These are phyloP conservation scores for Cephalopachus bancanus DNA, from an alignment of 2,797 vertebrate genomes.

Conservation along the genomic window DNA sequence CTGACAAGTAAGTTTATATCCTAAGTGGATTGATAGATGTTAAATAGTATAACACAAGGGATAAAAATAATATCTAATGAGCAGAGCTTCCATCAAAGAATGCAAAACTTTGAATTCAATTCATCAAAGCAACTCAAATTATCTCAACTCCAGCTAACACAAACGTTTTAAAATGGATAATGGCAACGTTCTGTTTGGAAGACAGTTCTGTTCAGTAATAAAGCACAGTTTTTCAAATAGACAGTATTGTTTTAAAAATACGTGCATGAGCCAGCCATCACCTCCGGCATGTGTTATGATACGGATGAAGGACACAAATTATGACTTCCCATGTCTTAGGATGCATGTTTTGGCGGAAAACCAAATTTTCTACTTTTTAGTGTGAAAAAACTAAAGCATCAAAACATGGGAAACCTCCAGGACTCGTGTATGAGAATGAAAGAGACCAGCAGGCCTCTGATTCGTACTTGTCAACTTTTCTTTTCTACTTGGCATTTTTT, in stretches of 20 bases:
- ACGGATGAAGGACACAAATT: not conserved
- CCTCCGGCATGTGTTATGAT: not conserved
- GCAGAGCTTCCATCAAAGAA: slow-evolving; percentile 74
- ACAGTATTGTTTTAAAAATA: not conserved
- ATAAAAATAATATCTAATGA: slow-evolving; percentile 79
- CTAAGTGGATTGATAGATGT: slow-evolving; percentile 74
- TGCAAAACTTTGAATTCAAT: slow-evolving; percentile 66
- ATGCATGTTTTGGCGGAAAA: slow-evolving; percentile 5
- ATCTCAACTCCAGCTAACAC: slow-evolving; percentile 43
- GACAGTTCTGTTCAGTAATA: not conserved
- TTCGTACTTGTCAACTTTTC: not conserved
- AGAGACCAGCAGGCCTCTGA: not conserved
- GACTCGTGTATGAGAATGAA: not conserved
- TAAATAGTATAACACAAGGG: slow-evolving; percentile 70
- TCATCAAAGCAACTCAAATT: slow-evolving; percentile 41
- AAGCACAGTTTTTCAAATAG: not conserved
- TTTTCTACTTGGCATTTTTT: not conserved
- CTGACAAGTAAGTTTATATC: slow-evolving; percentile 77
- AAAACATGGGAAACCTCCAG: not conserved
- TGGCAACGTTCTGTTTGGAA: slow-evolving; percentile 9
- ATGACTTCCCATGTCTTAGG: not conserved
- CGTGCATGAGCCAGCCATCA: not conserved
- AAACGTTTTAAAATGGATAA: not conserved
- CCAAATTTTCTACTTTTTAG: not conserved
- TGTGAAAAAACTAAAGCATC: slow-evolving; percentile 14